Base-by-base conservation (phyloP, 2,797 vertebrate genomes). In the Chaenodraco wilsoni region DNA sequence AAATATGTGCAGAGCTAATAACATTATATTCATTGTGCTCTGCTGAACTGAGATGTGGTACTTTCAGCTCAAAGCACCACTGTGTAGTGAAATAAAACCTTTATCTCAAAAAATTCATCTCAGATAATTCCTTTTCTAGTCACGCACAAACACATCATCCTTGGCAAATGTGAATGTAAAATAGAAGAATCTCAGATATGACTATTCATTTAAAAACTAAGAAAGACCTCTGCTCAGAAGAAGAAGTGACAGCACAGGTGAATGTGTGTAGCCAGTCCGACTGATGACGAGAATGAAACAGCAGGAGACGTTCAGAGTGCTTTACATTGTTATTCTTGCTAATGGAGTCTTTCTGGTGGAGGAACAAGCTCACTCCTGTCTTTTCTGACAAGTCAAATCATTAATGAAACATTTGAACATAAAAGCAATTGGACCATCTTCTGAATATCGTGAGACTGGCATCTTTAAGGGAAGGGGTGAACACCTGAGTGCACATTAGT, bases 341-440 rank as follows among this genome's bases (percentile, higher is more conserved):
- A 89, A 91, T 89, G 82, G 87, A 82, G 76, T 63, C 80, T 72
- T 72, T 82, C 66, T 78, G 44, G 80, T 50, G 72, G 63, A 66
- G 65, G 65, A 74, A 71, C 78, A 65, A 44, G 37, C 64, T 72
- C 74, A 4, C 43, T 50, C 33, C 50, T 68, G 66, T 87, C 75
- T 62, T 54, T 31, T 89, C 66, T 78, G 80, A 85, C 83, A 75
- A 48, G 49, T 78, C 79, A n/a, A 10, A 72, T 82, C 73, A 87
- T 91, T 83, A 87, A 86, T 83, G 74, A 89, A 88, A 82, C 79
- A 82, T 84, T 71, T 61, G 41, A 67, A 56, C 75, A 44, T 72
- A 61, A 82, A 85, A 74, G 78, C 84, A 61, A 82, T 83, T 72
- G 79, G 72, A 72, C 76, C 7, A 45, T 79, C 56, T 68, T 83